Evolutionary conservation across 2,113 vertebrate species (phyloP).

Genomic region (Mus musculus): DNA sequence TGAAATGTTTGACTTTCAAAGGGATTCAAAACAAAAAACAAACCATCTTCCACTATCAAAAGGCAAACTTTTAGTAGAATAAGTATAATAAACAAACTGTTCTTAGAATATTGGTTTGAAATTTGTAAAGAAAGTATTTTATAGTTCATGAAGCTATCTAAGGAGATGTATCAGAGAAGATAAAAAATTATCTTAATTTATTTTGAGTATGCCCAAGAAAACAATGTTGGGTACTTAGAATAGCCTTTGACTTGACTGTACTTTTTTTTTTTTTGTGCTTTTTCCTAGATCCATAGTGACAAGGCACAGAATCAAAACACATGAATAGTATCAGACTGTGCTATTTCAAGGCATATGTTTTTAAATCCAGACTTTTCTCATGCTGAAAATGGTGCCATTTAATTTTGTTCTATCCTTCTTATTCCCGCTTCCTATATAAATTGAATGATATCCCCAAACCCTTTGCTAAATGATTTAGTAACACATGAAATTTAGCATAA

Average conservation of each 20-base stretch:
- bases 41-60: background rate
- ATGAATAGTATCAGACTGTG: background rate
- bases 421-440: background rate
- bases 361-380: slow-evolving; percentile 46
- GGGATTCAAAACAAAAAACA: background rate
- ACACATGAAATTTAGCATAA: slow-evolving; percentile 66
- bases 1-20: slow-evolving; percentile 16
- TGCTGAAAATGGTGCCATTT: slow-evolving; percentile 21
- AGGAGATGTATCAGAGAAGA: background rate
- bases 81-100: background rate
- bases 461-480: slow-evolving; percentile 51
- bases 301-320: slow-evolving; percentile 14
- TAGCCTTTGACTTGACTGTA: slow-evolving; percentile 6
- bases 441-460: background rate
- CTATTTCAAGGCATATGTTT: slow-evolving; percentile 34
- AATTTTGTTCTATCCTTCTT: slow-evolving; percentile 30
- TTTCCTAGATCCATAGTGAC: slow-evolving; percentile 25
- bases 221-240: background rate
- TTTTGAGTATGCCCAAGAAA: background rate
- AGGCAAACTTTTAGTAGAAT: slow-evolving; percentile 7
- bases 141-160: slow-evolving; percentile 15
- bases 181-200: background rate
- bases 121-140: slow-evolving; percentile 29
- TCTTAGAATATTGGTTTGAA: slow-evolving; percentile 20
- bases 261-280: background rate